These are phyloP conservation scores for Corbicula japonica DNA, from an alignment of 2,888 invertebrate genomes.

Conservation along the genomic window DNA sequence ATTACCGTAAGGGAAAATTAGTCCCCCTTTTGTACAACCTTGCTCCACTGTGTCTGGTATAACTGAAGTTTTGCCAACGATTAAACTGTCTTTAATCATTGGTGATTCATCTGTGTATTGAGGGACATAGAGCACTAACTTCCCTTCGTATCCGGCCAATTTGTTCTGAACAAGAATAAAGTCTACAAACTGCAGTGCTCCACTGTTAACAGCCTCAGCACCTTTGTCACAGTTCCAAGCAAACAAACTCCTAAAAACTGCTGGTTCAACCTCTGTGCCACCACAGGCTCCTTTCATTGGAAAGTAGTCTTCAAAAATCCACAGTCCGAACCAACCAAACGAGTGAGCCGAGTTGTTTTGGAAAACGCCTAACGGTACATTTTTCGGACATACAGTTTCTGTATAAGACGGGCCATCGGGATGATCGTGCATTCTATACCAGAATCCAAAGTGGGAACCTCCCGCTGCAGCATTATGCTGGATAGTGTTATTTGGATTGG, in stretches of 20 bases:
- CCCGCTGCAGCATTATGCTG: slow-evolving; percentile 83
- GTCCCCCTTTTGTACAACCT: slow-evolving; percentile 68
- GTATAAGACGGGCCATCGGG: slow-evolving; percentile 83
- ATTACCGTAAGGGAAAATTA: slow-evolving; percentile 78
- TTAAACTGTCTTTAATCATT: slow-evolving; percentile 50
- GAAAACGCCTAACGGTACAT: slow-evolving; percentile 77
- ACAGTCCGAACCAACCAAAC: slow-evolving; percentile 84
- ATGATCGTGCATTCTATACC: slow-evolving; percentile 83
- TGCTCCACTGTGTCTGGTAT: slow-evolving; percentile 37
- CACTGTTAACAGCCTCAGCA: slow-evolving; percentile 80
- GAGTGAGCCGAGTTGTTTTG: slow-evolving; percentile 83
- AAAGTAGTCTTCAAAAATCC: slow-evolving; percentile 80
- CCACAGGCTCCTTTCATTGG: slow-evolving; percentile 68
- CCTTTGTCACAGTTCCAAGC: slow-evolving; percentile 84
- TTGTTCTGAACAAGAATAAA: slow-evolving; percentile 80
- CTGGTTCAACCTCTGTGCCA: slow-evolving; percentile 33
- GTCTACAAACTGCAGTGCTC: slow-evolving; percentile 78
- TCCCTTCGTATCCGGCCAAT: slow-evolving; percentile 79
- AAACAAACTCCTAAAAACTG: slow-evolving; percentile 67
- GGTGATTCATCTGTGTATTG: slow-evolving; percentile 51
- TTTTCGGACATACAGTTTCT: slow-evolving; percentile 73
- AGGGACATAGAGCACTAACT: too few species aligned
- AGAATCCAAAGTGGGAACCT: slow-evolving; percentile 84
- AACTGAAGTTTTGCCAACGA: slow-evolving; percentile 53
- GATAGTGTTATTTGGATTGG: slow-evolving; percentile 84